Evolutionary conservation across 1,140 invertebrate species (phyloP).

Genomic region (Dufourea novaeangliae): DNA sequence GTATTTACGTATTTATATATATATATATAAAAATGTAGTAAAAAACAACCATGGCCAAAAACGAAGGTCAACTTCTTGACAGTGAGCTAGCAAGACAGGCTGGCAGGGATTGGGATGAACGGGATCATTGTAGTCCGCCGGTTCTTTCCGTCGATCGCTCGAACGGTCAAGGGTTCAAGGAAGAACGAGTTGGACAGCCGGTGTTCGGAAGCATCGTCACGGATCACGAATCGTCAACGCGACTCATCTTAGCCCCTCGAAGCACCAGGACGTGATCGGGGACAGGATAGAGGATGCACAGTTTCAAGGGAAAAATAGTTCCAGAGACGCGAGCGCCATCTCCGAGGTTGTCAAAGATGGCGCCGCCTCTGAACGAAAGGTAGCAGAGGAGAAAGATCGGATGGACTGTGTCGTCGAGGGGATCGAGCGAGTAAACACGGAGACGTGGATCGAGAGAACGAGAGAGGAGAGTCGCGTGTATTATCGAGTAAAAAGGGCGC

Average conservation of each 20-base stretch:
- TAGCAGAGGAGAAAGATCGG: not conserved
- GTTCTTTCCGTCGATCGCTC: constrained; percentile 14
- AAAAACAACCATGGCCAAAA: constrained; percentile 91
- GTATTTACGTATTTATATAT: constrained; percentile 74
- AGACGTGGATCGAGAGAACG: constrained; percentile 25
- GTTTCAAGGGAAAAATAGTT: no score
- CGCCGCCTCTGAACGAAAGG: no score
- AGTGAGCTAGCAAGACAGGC: constrained; percentile 83
- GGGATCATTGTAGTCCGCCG: constrained; percentile 12
- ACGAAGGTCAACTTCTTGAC: constrained; percentile 96
- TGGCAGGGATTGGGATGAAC: constrained; percentile 71
- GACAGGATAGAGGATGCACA: no score
- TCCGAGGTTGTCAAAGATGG: not conserved
- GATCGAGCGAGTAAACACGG: not conserved
- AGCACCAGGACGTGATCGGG: constrained; percentile 21
- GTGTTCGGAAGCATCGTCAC: not conserved
- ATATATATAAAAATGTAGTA: constrained; percentile 78
- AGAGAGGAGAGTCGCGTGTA: constrained; percentile 9
- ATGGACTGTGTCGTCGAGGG: not conserved
- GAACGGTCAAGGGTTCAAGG: not conserved
- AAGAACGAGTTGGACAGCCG: not conserved
- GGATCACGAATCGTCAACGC: constrained; percentile 20
- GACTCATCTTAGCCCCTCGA: constrained; percentile 28
- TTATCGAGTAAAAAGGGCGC: no score
- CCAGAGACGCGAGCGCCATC: not conserved